Conservation (phyloP, 2,113 vertebrate species). For the Gavialis gangeticus region DNA sequence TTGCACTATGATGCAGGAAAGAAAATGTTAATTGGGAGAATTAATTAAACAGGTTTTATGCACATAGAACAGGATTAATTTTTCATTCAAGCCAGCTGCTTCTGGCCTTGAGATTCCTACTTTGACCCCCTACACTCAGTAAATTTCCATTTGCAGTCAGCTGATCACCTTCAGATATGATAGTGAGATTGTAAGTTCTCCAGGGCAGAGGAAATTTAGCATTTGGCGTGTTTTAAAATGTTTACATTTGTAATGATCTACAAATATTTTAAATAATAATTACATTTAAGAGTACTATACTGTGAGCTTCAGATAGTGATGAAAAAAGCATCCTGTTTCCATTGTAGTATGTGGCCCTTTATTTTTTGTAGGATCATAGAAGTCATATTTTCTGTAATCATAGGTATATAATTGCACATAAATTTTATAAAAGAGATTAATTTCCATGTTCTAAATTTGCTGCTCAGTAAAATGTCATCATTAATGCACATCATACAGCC, state of each 20-base stretch:
- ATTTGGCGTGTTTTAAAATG: background rate
- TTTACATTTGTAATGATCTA: background rate
- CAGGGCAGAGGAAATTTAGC: background rate
- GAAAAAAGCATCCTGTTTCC: background rate
- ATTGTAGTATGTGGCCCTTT: background rate
- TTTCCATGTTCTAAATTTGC: background rate
- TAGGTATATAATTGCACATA: background rate
- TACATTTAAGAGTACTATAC: background rate
- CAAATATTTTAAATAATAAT: background rate
- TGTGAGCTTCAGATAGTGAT: background rate
- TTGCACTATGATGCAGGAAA: background rate
- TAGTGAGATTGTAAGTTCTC: background rate
- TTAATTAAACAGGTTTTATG: background rate
- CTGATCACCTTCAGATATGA: background rate
- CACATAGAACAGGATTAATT: background rate
- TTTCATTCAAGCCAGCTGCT: background rate
- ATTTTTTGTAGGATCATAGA: background rate
- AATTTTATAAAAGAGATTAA: background rate
- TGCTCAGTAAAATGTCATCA: background rate
- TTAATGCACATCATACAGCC: background rate
- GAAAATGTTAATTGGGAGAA: constrained; percentile 1
- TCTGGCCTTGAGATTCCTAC: background rate
- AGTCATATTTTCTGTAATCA: background rate
- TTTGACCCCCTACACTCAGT: constrained; percentile 1
- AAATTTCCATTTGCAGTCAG: background rate